Evolutionary conservation across 2,113 vertebrate species (phyloP).

Genomic region (Periophthalmodon schlosseri): DNA sequence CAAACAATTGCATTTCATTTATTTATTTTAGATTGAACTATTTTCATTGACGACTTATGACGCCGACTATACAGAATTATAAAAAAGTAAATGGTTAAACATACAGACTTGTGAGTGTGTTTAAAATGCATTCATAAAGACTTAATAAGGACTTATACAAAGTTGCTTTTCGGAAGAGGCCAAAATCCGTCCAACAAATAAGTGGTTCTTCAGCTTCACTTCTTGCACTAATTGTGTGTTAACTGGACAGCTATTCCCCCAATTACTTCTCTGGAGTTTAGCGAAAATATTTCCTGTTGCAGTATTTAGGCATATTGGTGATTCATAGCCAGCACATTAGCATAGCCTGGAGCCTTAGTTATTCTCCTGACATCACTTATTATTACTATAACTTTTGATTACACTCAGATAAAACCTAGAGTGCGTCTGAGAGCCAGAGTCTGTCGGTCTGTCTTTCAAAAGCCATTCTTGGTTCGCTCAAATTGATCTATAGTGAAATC

Average conservation of each 20-base stretch:
- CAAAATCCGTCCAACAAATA: not conserved
- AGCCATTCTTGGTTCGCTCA: not conserved
- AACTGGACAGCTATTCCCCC: not conserved
- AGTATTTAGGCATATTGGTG: not conserved
- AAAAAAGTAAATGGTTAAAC: no score
- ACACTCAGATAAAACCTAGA: conserved; percentile 2
- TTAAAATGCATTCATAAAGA: no score
- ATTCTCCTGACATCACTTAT: not conserved
- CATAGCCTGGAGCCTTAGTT: not conserved
- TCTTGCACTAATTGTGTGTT: not conserved
- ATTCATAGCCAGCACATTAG: not conserved
- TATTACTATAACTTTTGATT: conserved; percentile 8
- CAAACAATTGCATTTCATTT: no score
- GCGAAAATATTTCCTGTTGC: not conserved
- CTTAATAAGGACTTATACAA: no score
- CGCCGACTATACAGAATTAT: no score
- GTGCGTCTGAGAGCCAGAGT: conserved; percentile 1
- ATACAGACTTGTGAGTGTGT: no score
- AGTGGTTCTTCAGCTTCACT: not conserved
- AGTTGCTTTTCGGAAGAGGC: no score
- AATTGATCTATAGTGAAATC: conserved; percentile 6
- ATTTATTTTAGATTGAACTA: no score
- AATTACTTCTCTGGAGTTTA: not conserved
- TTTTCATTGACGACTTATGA: no score
- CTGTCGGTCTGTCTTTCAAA: not conserved